Conservation (phyloP, 2,113 vertebrate species). For the Megaceryle torquata region DNA sequence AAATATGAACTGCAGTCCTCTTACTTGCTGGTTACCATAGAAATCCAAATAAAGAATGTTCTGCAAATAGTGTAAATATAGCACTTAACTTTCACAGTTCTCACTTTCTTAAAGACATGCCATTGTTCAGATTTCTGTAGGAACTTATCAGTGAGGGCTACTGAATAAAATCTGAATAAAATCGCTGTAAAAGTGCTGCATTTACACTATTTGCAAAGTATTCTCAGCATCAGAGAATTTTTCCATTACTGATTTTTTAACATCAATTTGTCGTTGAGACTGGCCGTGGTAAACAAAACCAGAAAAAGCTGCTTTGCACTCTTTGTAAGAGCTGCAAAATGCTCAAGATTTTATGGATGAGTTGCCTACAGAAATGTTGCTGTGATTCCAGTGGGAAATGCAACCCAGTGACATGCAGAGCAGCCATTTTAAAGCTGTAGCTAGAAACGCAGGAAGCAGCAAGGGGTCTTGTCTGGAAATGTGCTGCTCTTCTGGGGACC, state of each 20-base stretch:
- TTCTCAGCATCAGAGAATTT: not conserved
- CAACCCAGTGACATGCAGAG: not conserved
- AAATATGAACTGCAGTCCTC: conserved; percentile 1
- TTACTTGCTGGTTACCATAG: conserved; percentile 34
- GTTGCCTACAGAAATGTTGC: not conserved
- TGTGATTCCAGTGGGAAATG: not conserved
- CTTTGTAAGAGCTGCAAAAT: not conserved
- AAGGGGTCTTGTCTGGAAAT: not conserved
- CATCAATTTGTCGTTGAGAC: not conserved
- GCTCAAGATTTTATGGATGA: not conserved
- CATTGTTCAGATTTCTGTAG: not conserved
- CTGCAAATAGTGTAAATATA: conserved; percentile 39
- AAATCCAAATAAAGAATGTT: conserved; percentile 56
- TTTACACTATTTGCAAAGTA: not conserved
- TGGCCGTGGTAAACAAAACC: not conserved
- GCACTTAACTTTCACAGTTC: not conserved
- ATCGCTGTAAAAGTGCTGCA: not conserved
- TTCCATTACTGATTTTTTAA: not conserved
- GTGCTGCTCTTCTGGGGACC: not conserved
- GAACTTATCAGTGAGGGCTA: not conserved
- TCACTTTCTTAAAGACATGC: conserved; percentile 25
- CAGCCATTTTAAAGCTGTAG: not conserved
- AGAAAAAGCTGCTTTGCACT: not conserved
- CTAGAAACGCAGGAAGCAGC: not conserved
- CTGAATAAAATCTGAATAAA: not conserved